phyloP scores from a whole-genome alignment of 2,797 vertebrate species.

The Oryzias sinensis region DNA sequence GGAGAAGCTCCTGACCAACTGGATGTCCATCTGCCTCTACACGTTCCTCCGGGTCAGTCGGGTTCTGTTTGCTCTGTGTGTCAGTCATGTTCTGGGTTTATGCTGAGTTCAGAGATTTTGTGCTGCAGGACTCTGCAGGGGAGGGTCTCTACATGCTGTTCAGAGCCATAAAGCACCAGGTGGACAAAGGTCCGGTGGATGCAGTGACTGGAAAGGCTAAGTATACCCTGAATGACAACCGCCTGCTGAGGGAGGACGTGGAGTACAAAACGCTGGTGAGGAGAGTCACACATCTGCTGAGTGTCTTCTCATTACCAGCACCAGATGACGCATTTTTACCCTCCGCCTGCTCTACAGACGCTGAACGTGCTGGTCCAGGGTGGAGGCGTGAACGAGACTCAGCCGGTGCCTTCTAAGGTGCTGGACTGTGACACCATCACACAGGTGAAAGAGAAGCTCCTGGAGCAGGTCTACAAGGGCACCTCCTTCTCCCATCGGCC shows the following conservation, averaged over 20 bases:
- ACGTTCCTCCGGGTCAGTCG: constrained; percentile 88
- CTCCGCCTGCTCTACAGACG: constrained; percentile 71
- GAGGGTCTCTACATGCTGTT: constrained; percentile 98
- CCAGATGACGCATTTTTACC: too few species aligned
- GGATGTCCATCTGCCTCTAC: constrained; percentile 99
- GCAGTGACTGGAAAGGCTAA: constrained; percentile 96
- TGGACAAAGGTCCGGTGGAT: constrained; percentile 96
- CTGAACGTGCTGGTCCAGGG: constrained; percentile 87
- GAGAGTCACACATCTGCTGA: not conserved
- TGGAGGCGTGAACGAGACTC: constrained; percentile 79
- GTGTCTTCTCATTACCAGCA: not conserved
- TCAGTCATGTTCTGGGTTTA: too few species aligned
- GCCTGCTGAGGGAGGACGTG: constrained; percentile 92
- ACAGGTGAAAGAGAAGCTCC: constrained; percentile 97
- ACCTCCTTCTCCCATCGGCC: constrained; percentile 90
- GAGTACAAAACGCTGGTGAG: constrained; percentile 94
- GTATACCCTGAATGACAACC: constrained; percentile 96
- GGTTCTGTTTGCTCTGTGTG: not conserved
- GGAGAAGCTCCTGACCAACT: constrained; percentile 97
- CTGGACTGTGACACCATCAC: constrained; percentile 95
- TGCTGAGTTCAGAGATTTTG: too few species aligned
- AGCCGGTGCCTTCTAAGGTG: constrained; percentile 88
- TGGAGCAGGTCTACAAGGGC: constrained; percentile 94
- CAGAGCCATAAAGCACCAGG: constrained; percentile 96
- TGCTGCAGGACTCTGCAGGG: constrained; percentile 88